These are phyloP conservation scores for Diachasmimorpha longicaudata DNA, from an alignment of 1,140 invertebrate genomes.

Conservation along the genomic window DNA sequence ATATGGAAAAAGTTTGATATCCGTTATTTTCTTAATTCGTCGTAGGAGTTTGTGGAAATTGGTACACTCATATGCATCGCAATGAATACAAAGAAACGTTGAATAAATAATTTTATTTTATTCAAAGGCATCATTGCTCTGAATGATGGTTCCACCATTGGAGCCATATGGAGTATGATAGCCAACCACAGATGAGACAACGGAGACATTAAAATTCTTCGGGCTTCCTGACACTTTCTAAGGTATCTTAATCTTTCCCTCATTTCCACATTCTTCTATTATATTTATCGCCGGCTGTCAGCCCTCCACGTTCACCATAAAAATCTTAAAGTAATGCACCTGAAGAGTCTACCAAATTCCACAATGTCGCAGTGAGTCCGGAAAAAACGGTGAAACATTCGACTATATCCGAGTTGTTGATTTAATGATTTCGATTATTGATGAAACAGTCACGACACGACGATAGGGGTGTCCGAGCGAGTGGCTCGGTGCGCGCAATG, in stretches of 20 bases:
- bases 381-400: background rate
- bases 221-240: background rate
- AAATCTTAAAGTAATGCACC: background rate
- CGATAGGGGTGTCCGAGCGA: constrained; percentile 31
- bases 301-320: background rate
- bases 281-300: background rate
- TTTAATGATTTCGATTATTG: background rate
- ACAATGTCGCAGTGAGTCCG: background rate
- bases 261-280: background rate
- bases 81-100: no score
- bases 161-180: background rate
- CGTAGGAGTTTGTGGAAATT: background rate
- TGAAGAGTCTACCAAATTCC: background rate
- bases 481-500: constrained; percentile 60
- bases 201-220: background rate
- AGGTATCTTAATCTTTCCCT: constrained; percentile 5
- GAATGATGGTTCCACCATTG: no score
- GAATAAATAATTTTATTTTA: no score
- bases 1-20: background rate
- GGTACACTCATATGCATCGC: background rate
- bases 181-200: background rate
- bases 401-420: background rate
- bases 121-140: no score
- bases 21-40: background rate
- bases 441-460: background rate